Evolutionary conservation across 92 coral and sea anemone genomes (phyloP), one percentile per base, ranked within the genome.

Genomic region (Epizoanthus scotinus): DNA sequence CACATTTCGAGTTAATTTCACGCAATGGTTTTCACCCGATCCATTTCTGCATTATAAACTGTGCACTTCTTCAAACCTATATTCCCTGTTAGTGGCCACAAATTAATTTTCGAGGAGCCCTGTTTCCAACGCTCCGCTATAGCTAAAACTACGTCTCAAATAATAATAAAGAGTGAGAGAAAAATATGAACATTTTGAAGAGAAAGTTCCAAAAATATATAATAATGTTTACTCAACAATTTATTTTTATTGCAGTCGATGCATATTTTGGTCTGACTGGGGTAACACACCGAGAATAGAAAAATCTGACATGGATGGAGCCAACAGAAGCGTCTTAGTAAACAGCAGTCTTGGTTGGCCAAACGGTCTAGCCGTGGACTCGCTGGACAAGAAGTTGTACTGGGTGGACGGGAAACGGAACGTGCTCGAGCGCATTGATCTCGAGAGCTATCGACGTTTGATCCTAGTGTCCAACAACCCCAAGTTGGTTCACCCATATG

Each of bases 211-310:
- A 44, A 1, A 8, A 44, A 44, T 8, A 44, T 44, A 44, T 7
- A 44, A 47, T 47, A 40, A 5, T 40, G 44, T 47, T 34, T 6
- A 5, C 40, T 6, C 40, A 47, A 9, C 9, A 5, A 47, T 47
- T 47, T 3, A 0, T 61, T 62, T 26, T 26, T 8, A 61, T 24
- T 62, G 19, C 19, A 62, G 67, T 26, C 38, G 67, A 26, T 26
- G 34, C 19, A 82, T 86, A 82, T 86, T 64, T 68, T 86, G 89
- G 86, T 34, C 89, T 6, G 89, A 86, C 34, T 86, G 89, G 89
- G 86, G 79, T 4, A 5, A 22, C n/a, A 24, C 57, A 2, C 63
- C 86, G 27, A 81, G 58, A 29, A 86, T 86, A 7, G 89, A 86
- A 57, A 65, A 55, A 67, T 81, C 89, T 18, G 54, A 24, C 13